Base-by-base conservation (phyloP, 1,140 invertebrate genomes). In the Euglossa dilemma region DNA sequence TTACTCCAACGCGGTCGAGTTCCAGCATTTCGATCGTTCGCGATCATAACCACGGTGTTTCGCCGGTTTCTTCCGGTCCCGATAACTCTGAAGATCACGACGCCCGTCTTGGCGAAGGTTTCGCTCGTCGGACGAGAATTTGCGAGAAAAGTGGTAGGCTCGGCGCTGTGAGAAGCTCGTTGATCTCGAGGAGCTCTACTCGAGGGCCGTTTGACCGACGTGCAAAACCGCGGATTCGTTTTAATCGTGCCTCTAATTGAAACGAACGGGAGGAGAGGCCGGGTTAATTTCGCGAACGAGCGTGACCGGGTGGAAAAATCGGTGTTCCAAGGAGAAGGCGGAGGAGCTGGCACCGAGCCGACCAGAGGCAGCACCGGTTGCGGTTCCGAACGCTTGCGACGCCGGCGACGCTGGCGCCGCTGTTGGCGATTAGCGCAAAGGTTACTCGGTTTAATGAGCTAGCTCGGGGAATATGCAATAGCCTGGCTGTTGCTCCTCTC, bases 361-460 rank as follows among this genome's bases (percentile, higher is more conserved):
- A 73, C 23, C 56, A 80, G 66, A 56, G 28, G 23, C 28, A 28
- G 4, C 45, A 0, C 28, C 47, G 20, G 43, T 47, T 23, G 59
- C 54, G 56, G 56, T 74, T 73, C 67, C 56, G 66, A 66, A 66
- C 36, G 56, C 18, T 54, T 9, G 18, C 28, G 52, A 47, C n/a
- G 9, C n/a, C 12, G 11, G 56, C 54, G 57, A 63, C 63, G 36
- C 36, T n/a, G n/a, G 36, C 36, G 36, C 69, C 72, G 73, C n/a
- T n/a, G n/a, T n/a, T n/a, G n/a, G n/a, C n/a, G n/a, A n/a, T n/a
- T n/a, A n/a, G n/a, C 64, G 52, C 63, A 84, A 73, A 80, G 23
- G 71, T 81, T 75, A 85, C 71, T 64, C 72, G 28, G 16, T 56
- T 81, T 85, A 85, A 85, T 75, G 72, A 81, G 78, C 71, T 36